Evolutionary conservation across 1,140 invertebrate genomes (phyloP).

Genomic region (Halyomorpha halys): DNA sequence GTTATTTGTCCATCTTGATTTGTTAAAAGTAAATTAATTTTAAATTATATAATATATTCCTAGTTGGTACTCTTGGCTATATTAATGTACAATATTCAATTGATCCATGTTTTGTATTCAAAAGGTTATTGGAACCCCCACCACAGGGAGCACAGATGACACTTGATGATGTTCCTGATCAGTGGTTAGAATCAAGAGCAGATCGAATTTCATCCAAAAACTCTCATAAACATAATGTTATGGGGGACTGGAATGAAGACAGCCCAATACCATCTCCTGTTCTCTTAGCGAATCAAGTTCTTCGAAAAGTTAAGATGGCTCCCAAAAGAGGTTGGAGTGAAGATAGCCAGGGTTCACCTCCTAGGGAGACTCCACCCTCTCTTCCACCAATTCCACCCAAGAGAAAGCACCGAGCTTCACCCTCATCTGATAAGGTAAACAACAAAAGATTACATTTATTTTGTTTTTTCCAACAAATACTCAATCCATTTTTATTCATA

Average conservation of each 20-base stretch:
- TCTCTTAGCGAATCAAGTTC: constrained; percentile 25
- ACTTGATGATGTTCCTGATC: constrained; percentile 1
- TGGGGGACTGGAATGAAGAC: constrained; percentile 23
- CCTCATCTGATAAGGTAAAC: neutral
- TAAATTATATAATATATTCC: too few relatives aligned
- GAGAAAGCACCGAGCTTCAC: neutral
- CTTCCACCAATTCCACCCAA: constrained; percentile 23
- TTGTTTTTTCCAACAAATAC: too few relatives aligned
- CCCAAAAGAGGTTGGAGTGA: constrained; percentile 26
- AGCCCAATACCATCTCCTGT: constrained; percentile 24
- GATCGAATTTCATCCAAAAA: neutral
- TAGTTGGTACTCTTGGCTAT: too few relatives aligned
- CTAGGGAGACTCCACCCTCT: constrained; percentile 17
- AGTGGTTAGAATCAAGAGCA: constrained; percentile 13
- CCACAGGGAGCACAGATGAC: constrained; percentile 1
- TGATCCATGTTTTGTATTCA: constrained; percentile 6
- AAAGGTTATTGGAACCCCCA: constrained; percentile 28
- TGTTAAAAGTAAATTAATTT: too few relatives aligned
- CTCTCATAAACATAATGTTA: constrained; percentile 15
- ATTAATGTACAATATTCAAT: neutral
- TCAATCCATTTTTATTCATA: too few relatives aligned
- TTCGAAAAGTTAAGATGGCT: constrained; percentile 27
- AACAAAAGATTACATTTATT: too few relatives aligned
- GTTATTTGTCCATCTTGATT: too few relatives aligned
- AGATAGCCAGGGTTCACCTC: constrained; percentile 27